Evolutionary conservation across 2,888 invertebrate species (phyloP).

Genomic region (Agriopis marginaria): DNA sequence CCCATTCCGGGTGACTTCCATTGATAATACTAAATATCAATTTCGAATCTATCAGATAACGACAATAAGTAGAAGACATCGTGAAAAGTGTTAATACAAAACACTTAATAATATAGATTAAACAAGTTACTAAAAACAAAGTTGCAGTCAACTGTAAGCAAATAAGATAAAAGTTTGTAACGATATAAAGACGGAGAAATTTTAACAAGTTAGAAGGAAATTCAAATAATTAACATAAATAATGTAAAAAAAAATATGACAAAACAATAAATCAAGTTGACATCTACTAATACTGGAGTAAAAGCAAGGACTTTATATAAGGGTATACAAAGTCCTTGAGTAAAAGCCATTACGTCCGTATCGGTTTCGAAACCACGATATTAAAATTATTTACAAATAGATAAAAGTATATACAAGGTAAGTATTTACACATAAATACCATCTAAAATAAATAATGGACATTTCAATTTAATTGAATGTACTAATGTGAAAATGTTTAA

Average conservation of each 20-base stretch:
- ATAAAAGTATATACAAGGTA: conserved; percentile 75
- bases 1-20: conserved; percentile 61
- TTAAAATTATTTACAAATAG: conserved; percentile 52
- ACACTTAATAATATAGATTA: conserved; percentile 13
- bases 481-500: conserved; percentile 70
- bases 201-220: conserved; percentile 1
- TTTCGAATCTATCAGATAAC: conserved; percentile 83
- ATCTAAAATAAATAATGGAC: conserved; percentile 83
- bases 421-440: conserved; percentile 76
- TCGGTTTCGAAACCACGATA: conserved; percentile 42
- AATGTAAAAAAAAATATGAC: conserved; percentile 4
- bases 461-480: conserved; percentile 82
- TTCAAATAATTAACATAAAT: conserved; percentile 3
- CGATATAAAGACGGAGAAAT: background rate
- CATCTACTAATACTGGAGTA: conserved; percentile 80
- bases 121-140: conserved; percentile 6
- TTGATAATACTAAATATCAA: conserved; percentile 76
- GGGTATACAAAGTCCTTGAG: conserved; percentile 41
- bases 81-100: conserved; percentile 21
- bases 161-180: conserved; percentile 9
- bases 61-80: conserved; percentile 45
- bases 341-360: conserved; percentile 59
- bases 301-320: conserved; percentile 49
- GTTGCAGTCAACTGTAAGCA: conserved; percentile 17
- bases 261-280: conserved; percentile 61